Base-by-base conservation (phyloP, 2,888 invertebrate genomes). In the Crepidodera aurea region DNA sequence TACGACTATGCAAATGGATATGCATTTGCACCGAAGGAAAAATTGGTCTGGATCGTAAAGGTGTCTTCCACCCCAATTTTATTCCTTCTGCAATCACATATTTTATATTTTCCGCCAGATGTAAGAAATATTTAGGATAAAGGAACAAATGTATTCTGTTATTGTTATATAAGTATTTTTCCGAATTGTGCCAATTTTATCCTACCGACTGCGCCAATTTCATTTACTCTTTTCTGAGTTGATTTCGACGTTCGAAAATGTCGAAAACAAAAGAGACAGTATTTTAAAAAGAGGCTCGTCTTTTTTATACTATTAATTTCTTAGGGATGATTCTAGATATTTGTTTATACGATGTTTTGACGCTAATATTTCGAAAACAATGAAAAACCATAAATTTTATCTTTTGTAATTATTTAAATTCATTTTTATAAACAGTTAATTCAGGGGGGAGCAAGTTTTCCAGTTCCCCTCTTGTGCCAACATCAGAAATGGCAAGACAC, bases 401-500 rank as follows among this genome's bases (percentile, higher is more conserved):
- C 25, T 25, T 7, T 25, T n/a, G n/a, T n/a, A n/a, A n/a, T n/a
- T n/a, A n/a, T n/a, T n/a, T n/a, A n/a, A n/a, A n/a, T n/a, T n/a
- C n/a, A n/a, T n/a, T n/a, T n/a, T n/a, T n/a, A n/a, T n/a, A n/a
- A n/a, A n/a, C n/a, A n/a, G n/a, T n/a, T n/a, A n/a, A n/a, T n/a
- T n/a, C n/a, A n/a, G n/a, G n/a, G n/a, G n/a, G n/a, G n/a, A n/a
- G n/a, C n/a, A n/a, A n/a, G n/a, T n/a, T n/a, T n/a, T n/a, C n/a
- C n/a, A n/a, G n/a, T n/a, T n/a, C n/a, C n/a, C 10, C 29, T 29
- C 29, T 8, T 10, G 29, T 1, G 10, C 29, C 29, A 2, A 6
- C 29, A 12, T 4, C 13, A 32, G 32, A 32, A 8, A 32, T 13
- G 51, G 60, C 59, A 63, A 54, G 64, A 58, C 48, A 51, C 66